These are phyloP conservation scores for Helicoverpa zea DNA, from an alignment of 1,140 invertebrate species.

Conservation along the genomic window DNA sequence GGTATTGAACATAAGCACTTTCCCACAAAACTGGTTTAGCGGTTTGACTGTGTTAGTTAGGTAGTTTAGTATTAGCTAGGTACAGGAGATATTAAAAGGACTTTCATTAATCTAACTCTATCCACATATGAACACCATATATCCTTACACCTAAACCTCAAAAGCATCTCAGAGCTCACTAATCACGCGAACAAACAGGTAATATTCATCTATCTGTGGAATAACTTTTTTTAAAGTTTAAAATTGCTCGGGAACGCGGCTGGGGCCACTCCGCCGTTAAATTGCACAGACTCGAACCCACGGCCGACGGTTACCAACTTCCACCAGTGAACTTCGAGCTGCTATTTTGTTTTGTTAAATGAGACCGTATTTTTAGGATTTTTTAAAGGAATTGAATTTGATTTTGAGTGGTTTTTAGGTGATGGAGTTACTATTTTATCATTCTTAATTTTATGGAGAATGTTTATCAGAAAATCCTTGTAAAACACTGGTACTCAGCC, in stretches of 20 bases:
- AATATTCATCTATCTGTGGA: constrained; percentile 49
- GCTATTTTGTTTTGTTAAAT: constrained; percentile 49
- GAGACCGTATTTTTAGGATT: constrained; percentile 9
- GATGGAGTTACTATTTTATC: too few relatives aligned
- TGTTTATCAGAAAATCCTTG: too few relatives aligned
- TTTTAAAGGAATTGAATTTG: neutral
- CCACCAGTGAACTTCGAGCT: constrained; percentile 37
- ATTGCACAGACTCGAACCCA: constrained; percentile 53
- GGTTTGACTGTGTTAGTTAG: too few relatives aligned
- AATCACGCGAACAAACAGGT: constrained; percentile 45
- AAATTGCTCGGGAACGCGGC: constrained; percentile 48
- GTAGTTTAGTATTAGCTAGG: too few relatives aligned
- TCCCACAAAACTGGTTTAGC: too few relatives aligned
- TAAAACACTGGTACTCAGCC: too few relatives aligned
- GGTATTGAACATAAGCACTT: too few relatives aligned
- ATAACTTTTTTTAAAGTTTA: constrained; percentile 53
- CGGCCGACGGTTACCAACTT: constrained; percentile 49
- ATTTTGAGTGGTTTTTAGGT: neutral
- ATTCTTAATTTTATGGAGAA: too few relatives aligned
- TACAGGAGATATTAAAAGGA: too few relatives aligned
- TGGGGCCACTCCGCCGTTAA: constrained; percentile 48
- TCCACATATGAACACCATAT: neutral
- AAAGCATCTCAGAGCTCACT: constrained; percentile 2
- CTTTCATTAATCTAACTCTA: too few relatives aligned
- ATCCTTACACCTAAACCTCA: neutral